phyloP scores from a whole-genome alignment of 2,888 invertebrate species.

The Graphium colonna region DNA sequence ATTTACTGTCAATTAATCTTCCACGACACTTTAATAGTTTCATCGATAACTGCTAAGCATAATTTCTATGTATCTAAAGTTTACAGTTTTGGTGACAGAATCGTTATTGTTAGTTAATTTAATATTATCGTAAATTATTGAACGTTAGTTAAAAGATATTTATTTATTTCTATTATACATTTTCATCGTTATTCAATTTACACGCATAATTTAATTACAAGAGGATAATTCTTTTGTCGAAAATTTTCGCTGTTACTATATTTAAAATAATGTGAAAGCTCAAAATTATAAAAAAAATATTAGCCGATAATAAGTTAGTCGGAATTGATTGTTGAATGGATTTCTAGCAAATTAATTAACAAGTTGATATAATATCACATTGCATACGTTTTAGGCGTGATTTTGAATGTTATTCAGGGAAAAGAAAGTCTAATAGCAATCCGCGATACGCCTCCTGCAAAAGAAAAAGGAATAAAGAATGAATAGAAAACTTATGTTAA shows the following conservation, averaged over 20 bases:
- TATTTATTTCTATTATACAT: conserved; percentile 10
- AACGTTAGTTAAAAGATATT: conserved; percentile 1
- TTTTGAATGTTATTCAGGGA: neutral
- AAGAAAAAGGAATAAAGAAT: neutral
- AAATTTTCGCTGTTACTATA: conserved; percentile 8
- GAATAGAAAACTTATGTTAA: neutral
- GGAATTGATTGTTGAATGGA: conserved; percentile 17
- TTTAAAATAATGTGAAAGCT: conserved; percentile 38
- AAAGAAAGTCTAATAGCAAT: neutral
- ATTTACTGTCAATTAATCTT: conserved; percentile 1
- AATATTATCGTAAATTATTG: neutral
- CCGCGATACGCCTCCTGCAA: neutral
- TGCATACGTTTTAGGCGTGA: neutral
- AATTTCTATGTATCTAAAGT: conserved; percentile 9
- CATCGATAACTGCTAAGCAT: conserved; percentile 8
- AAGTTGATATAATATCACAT: neutral
- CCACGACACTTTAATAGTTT: conserved; percentile 3
- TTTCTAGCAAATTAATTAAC: conserved; percentile 1
- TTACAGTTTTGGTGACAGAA: neutral
- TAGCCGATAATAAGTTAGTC: conserved; percentile 20
- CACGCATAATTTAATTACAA: neutral
- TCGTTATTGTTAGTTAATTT: conserved; percentile 6
- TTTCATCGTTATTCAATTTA: conserved; percentile 13
- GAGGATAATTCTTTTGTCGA: conserved; percentile 2
- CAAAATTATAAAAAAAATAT: conserved; percentile 34